Conservation (phyloP, 2,797 vertebrate genomes). For the Lycodopsis pacificus region DNA sequence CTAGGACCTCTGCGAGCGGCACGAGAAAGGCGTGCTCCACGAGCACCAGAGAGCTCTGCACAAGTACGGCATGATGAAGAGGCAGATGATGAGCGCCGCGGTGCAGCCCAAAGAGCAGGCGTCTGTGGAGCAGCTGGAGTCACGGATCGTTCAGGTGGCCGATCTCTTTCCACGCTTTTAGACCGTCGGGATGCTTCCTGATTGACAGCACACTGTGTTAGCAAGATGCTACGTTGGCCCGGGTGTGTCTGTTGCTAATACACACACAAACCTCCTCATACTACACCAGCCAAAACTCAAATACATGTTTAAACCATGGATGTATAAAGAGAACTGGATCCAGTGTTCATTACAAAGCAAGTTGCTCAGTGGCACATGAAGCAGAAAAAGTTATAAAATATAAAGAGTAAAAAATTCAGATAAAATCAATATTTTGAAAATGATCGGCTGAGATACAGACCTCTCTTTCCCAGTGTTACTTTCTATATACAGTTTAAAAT, state of each 20-base stretch:
- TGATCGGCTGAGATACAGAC: too few species aligned
- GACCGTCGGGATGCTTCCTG: not conserved
- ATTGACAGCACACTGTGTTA: not conserved
- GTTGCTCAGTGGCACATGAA: too few species aligned
- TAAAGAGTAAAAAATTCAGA: too few species aligned
- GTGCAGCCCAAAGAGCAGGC: conserved; percentile 92
- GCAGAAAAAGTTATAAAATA: too few species aligned
- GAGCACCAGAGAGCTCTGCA: conserved; percentile 96
- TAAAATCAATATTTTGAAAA: too few species aligned
- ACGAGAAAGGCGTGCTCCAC: conserved; percentile 95
- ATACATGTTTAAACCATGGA: not conserved
- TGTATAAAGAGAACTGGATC: too few species aligned
- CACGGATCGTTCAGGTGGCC: conserved; percentile 93
- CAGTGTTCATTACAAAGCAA: too few species aligned
- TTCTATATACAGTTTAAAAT: not conserved
- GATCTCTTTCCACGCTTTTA: not conserved
- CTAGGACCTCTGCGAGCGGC: conserved; percentile 97
- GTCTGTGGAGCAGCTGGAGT: conserved; percentile 94
- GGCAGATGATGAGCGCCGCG: conserved; percentile 93
- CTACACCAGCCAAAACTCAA: not conserved
- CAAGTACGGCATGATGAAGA: conserved; percentile 96
- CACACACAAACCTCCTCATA: not conserved
- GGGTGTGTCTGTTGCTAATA: not conserved
- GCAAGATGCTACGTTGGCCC: conserved; percentile 2
- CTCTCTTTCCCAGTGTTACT: too few species aligned